phyloP scores from a whole-genome alignment of 2,113 vertebrate genomes.

The Saccopteryx bilineata region DNA sequence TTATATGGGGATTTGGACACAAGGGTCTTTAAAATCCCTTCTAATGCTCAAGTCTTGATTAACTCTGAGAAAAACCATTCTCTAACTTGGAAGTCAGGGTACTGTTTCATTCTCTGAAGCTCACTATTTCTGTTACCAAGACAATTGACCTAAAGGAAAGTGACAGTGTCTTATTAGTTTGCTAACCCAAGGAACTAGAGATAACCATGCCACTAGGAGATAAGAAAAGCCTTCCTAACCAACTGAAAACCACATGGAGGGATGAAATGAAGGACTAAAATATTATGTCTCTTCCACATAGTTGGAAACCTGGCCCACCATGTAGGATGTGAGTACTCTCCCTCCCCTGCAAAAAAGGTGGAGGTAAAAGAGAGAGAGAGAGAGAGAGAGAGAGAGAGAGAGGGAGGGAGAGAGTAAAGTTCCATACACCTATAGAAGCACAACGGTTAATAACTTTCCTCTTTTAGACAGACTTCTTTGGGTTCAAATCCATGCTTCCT shows the following conservation, averaged over 20 bases:
- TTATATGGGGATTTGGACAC: neutral
- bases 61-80: neutral
- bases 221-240: neutral
- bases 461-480: neutral
- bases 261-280: neutral
- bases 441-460: neutral
- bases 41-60: neutral
- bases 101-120: neutral
- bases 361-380: neutral
- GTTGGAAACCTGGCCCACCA: neutral
- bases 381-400: neutral
- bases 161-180: neutral
- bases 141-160: slow-evolving; percentile 44
- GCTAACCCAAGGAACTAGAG: slow-evolving; percentile 6
- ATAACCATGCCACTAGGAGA: neutral
- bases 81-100: slow-evolving; percentile 18
- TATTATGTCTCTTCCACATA: neutral
- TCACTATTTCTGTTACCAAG: neutral
- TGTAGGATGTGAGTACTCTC: neutral
- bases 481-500: neutral
- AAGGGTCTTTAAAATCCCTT: neutral
- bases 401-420: neutral
- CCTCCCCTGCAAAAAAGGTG: neutral
- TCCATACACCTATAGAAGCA: neutral
- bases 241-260: neutral